phyloP scores from a whole-genome alignment of 2,113 vertebrate genomes.

The Pavo muticus region DNA sequence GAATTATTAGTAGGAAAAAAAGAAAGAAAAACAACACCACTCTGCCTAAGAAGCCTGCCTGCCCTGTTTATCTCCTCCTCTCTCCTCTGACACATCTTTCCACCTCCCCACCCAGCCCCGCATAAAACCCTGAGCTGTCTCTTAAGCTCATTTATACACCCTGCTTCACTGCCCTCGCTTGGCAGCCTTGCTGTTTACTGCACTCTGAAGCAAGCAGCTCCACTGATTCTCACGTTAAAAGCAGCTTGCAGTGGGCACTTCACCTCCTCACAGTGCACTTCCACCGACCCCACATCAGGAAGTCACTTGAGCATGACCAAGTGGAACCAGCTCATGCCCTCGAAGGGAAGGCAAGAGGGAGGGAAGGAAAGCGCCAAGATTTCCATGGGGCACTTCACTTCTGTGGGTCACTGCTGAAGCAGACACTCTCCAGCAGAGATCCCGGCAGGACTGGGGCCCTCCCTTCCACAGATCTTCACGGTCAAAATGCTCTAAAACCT shows the following conservation, averaged over 20 bases:
- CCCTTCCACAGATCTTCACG: conserved; percentile 23
- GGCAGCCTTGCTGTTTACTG: background rate
- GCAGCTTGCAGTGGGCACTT: background rate
- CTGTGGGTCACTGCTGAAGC: conserved; percentile 42
- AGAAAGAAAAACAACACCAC: background rate
- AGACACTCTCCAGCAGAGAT: conserved; percentile 50
- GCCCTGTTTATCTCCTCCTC: background rate
- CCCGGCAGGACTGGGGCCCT: conserved; percentile 34
- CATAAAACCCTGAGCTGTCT: background rate
- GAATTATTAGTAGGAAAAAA: background rate
- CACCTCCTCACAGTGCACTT: background rate
- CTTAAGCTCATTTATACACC: background rate
- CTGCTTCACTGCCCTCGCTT: background rate
- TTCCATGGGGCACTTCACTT: conserved; percentile 6
- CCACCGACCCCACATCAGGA: conserved; percentile 14
- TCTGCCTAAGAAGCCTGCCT: background rate
- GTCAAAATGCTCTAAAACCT: conserved; percentile 38
- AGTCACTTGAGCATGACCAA: conserved; percentile 52
- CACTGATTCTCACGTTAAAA: fast-evolving
- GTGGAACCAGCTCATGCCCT: conserved; percentile 23
- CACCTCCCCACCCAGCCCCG: background rate
- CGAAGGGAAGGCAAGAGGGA: conserved; percentile 12
- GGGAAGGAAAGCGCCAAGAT: background rate
- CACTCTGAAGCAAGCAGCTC: background rate
- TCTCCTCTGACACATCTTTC: background rate